Base-by-base conservation (phyloP, 2,888 invertebrate species). In the Athalia rosae region DNA sequence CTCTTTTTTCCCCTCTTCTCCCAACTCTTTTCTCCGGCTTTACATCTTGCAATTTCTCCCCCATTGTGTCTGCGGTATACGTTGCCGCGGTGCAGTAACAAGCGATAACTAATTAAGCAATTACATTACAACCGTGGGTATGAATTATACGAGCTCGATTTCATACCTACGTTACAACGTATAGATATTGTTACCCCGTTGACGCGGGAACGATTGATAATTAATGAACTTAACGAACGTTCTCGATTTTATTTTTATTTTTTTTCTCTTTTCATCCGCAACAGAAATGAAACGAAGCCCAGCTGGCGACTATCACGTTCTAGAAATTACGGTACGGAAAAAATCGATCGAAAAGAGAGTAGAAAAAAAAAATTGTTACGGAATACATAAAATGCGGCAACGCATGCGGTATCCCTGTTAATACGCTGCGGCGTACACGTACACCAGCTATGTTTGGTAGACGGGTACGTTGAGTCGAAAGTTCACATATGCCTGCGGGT, bases 401-500 rank as follows among this genome's bases (percentile, higher is more conserved):
- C 28, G 71, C 43, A 7, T 59, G 71, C 47, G 61, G 61, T 74
- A 48, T 74, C 15, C 7, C 61, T 48, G 11, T 11, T 61, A 41
- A 13, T 28, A 43, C 28, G n/a, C 58, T 47, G 61, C 7, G 28
- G 61, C 59, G 43, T 43, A 43, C 58, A 71, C 61, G 48, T 74
- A 28, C 28, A n/a, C 2, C n/a, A n/a, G n/a, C n/a, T 2, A 28
- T 28, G 28, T 28, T 28, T 28, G 28, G 28, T 28, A 28, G n/a
- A n/a, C 28, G 28, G 61, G 62, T 61, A 59, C 58, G 71, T 48
- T 61, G 61, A 74, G 28, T 77, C 69, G 77, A 77, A 77, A 77
- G 77, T 77, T 73, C 73, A 71, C 62, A 53, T 71, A 59, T 47
- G 77, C 77, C 77, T 15, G 41, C 43, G 77, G 77, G 69, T 73